phyloP scores from a whole-genome alignment of 1,140 invertebrate species.

The Drosophila burlai region DNA sequence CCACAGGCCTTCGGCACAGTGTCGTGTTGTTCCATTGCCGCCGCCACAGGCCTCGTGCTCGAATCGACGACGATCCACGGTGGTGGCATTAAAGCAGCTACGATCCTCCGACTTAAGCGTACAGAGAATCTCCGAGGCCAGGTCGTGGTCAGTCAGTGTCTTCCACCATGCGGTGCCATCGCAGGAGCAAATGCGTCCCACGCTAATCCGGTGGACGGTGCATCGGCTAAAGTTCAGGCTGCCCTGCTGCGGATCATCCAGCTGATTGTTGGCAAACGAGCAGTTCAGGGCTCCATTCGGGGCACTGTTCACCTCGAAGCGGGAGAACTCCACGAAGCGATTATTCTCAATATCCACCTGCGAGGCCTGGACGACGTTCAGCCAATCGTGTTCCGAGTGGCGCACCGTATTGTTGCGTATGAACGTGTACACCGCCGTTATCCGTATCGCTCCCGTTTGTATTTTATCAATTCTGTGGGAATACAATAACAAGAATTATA shows the following conservation, averaged over 20 bases:
- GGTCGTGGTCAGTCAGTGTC: constrained; percentile 56
- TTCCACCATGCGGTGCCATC: constrained; percentile 39
- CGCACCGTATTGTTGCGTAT: constrained; percentile 62
- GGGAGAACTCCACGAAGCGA: constrained; percentile 61
- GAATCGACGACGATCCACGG: constrained; percentile 56
- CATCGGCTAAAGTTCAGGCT: constrained; percentile 75
- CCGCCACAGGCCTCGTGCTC: constrained; percentile 69
- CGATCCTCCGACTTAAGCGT: constrained; percentile 25
- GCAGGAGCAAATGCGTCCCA: constrained; percentile 64
- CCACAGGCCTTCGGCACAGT: constrained; percentile 51
- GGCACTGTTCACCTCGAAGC: constrained; percentile 50
- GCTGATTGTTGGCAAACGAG: constrained; percentile 67
- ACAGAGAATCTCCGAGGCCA: constrained; percentile 74
- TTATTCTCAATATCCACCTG: constrained; percentile 65
- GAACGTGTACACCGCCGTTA: constrained; percentile 45
- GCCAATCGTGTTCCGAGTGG: constrained; percentile 60
- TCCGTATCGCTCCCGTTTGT: constrained; percentile 62
- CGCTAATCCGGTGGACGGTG: constrained; percentile 41
- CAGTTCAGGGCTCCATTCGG: constrained; percentile 43
- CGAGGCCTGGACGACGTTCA: constrained; percentile 53
- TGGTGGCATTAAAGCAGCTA: constrained; percentile 68
- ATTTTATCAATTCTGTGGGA: constrained; percentile 66
- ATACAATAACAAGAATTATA: background rate
- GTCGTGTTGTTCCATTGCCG: constrained; percentile 38
- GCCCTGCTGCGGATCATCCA: constrained; percentile 47